phyloP scores from a whole-genome alignment of 1,140 invertebrate species.

The Leptinotarsa defecta region DNA sequence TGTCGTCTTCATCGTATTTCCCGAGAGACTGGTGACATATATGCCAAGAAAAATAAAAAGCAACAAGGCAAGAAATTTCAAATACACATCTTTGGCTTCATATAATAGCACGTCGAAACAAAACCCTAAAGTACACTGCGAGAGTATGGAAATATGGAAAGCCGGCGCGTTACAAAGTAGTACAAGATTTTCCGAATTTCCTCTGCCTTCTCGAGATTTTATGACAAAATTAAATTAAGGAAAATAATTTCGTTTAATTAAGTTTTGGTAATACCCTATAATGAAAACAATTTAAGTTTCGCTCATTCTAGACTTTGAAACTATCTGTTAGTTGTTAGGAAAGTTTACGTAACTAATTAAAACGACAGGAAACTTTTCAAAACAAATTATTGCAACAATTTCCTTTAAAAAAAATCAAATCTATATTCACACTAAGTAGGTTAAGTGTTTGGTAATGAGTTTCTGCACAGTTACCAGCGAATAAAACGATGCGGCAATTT shows the following conservation, averaged over 20 bases:
- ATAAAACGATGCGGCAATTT: constrained; percentile 3
- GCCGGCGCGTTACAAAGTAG: neutral
- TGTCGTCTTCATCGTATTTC: constrained; percentile 2
- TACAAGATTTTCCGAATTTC: neutral
- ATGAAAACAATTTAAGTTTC: constrained; percentile 26
- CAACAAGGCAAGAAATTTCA: neutral
- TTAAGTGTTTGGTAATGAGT: constrained; percentile 13
- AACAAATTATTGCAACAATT: constrained; percentile 26
- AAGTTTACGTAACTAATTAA: constrained; percentile 23
- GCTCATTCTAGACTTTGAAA: constrained; percentile 16
- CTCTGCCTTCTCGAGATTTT: constrained; percentile 7
- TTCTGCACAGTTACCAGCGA: constrained; percentile 1
- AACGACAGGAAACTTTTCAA: constrained; percentile 18
- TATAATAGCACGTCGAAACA: neutral
- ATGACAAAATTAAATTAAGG: constrained; percentile 21
- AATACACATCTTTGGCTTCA: neutral
- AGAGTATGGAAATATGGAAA: neutral
- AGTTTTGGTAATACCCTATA: constrained; percentile 20
- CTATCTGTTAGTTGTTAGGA: constrained; percentile 18
- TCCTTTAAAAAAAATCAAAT: constrained; percentile 5
- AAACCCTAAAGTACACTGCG: neutral
- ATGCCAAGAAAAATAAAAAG: neutral
- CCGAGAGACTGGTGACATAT: neutral
- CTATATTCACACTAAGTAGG: constrained; percentile 15
- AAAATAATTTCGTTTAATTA: constrained; percentile 26